These are phyloP conservation scores for Epistrophe eligans DNA, from an alignment of 2,888 invertebrate genomes.

Conservation along the genomic window DNA sequence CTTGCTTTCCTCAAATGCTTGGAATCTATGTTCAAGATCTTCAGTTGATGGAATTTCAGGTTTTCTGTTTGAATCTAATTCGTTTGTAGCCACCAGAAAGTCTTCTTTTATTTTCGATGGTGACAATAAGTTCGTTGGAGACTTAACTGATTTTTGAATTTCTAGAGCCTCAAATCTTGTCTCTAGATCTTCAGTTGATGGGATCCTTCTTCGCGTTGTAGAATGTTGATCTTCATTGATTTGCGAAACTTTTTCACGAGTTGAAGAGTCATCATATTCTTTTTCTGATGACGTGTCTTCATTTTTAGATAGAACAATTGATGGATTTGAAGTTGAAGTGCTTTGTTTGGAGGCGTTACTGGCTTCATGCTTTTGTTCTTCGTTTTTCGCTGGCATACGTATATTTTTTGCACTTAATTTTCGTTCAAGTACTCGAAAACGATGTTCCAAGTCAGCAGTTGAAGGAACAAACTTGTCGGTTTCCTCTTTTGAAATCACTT, in stretches of 20 bases:
- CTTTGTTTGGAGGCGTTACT: slow-evolving; percentile 9
- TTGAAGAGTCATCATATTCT: not conserved
- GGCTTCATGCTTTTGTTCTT: slow-evolving; percentile 11
- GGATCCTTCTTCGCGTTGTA: slow-evolving; percentile 68
- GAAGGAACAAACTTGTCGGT: slow-evolving; percentile 78
- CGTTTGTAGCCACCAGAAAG: not conserved
- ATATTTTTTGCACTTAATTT: slow-evolving; percentile 50
- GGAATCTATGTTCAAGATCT: slow-evolving; percentile 81
- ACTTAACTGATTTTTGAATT: slow-evolving; percentile 60
- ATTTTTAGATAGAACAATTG: slow-evolving; percentile 32
- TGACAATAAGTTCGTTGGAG: slow-evolving; percentile 55
- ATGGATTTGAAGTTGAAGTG: slow-evolving; percentile 14
- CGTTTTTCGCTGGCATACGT: not conserved
- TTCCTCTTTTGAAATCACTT: not conserved
- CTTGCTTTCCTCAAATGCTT: slow-evolving; percentile 78
- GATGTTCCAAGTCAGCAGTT: slow-evolving; percentile 81
- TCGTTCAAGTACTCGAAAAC: slow-evolving; percentile 81
- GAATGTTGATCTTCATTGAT: slow-evolving; percentile 34
- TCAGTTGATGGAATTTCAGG: slow-evolving; percentile 80
- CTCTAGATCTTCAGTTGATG: slow-evolving; percentile 80
- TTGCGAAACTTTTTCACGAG: not conserved
- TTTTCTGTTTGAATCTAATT: slow-evolving; percentile 20
- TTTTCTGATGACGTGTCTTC: not conserved
- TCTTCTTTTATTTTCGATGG: slow-evolving; percentile 38
- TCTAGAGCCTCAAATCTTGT: slow-evolving; percentile 79